Evolutionary conservation across 2,797 vertebrate genomes (phyloP).

Genomic region (Cryptoprocta ferox): DNA sequence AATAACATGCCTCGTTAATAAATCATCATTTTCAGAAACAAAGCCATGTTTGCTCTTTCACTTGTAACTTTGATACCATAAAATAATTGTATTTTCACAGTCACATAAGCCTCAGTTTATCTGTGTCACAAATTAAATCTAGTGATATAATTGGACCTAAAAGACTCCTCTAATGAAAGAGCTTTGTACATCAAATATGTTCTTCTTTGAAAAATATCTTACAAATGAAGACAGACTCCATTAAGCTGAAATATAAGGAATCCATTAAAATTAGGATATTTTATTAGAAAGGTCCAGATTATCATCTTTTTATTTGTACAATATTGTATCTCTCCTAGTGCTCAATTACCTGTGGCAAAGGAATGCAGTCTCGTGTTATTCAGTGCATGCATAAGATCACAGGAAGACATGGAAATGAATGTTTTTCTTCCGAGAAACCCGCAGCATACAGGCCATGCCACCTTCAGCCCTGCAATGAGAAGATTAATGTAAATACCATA

Average conservation of each 20-base stretch:
- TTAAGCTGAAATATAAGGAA: background rate
- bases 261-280: background rate
- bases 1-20: background rate
- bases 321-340: conserved; percentile 88
- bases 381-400: conserved; percentile 99
- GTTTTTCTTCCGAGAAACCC: conserved; percentile 91
- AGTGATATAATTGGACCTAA: background rate
- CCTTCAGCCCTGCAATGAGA: conserved; percentile 94
- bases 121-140: background rate
- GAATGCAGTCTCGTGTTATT: conserved; percentile 96
- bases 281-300: background rate
- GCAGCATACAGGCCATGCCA: conserved; percentile 95
- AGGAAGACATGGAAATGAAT: conserved; percentile 96
- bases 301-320: background rate
- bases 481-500: conserved; percentile 95
- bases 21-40: background rate
- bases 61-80: background rate
- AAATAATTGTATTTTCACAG: background rate
- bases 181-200: background rate
- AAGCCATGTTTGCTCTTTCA: background rate
- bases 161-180: background rate
- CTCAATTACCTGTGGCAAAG: conserved; percentile 96
- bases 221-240: background rate
- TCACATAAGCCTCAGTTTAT: background rate
- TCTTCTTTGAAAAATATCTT: conserved; percentile 6